A percentile compares a stretch with the other conserved stretches of the same genome.
Conservation (phyloP, 2,113 vertebrate species). For the Vimba vimba region DNA sequence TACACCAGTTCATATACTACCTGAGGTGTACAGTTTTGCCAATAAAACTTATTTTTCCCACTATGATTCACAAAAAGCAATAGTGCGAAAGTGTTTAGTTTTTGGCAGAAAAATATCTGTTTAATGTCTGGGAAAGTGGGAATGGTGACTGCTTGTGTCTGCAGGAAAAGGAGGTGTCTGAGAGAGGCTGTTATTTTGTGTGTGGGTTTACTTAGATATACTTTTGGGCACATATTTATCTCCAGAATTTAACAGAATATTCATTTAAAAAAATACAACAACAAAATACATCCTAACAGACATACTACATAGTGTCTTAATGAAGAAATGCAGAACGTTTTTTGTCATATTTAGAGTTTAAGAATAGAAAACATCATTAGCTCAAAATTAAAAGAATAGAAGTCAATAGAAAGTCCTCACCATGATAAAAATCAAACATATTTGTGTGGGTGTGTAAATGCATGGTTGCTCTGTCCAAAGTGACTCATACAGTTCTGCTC, state of each 20-base stretch:
- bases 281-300: background rate
- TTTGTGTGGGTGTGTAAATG: constrained; percentile 28
- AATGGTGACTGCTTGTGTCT: constrained; percentile 5
- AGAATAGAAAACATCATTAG: background rate
- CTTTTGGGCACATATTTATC: background rate
- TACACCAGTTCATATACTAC: background rate
- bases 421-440: background rate
- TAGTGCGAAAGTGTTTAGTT: background rate
- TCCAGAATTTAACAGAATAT: background rate
- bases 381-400: background rate
- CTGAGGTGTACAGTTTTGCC: background rate
- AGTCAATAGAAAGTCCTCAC: background rate
- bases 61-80: background rate
- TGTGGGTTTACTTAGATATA: background rate
- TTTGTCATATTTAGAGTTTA: background rate
- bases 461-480: constrained; percentile 30
- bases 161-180: background rate
- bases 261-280: background rate
- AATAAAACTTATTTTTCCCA: background rate
- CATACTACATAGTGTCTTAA: background rate
- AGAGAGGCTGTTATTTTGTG: background rate
- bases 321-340: background rate
- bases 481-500: constrained; percentile 51
- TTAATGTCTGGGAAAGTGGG: background rate
- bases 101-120: background rate